Evolutionary conservation across 2,888 invertebrate species (phyloP), one percentile per base, ranked within the genome.

Genomic region (Plagodis pulveraria): DNA sequence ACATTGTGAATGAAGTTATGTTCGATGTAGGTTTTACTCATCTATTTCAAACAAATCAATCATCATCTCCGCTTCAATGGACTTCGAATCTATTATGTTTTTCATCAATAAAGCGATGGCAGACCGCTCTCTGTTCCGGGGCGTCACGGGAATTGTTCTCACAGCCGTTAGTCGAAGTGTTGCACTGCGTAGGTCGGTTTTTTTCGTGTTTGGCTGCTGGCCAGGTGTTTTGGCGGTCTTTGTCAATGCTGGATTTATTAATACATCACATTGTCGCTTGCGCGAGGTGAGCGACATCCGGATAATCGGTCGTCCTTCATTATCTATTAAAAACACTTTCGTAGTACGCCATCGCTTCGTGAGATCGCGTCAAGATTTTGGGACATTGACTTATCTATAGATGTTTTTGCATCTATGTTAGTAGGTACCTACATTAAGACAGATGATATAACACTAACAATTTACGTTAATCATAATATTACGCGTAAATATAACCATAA

Each of bases 191-290:
- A 83, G 84, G 85, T 78, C 50, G 78, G 73, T 81, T 88, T 89
- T n/a, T 87, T 87, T 83, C 73, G 67, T 69, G 73, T 71, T 84
- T 92, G 92, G 91, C 87, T 60, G 66, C 0, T 56, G 56, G 84
- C 91, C 92, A 92, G 88, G 72, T 83, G 86, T 83, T 90, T 91
- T 92, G 90, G 89, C 90, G 92, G 91, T 92, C 92, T 92, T 85
- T 92, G 92, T 92, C 92, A 92, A 92, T 92, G 92, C 85, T 91
- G 84, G 79, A 89, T 91, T 89, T 92, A 92, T 92, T 93, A 91
- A 91, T 92, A 91, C 78, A 82, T 77, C 74, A 76, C 76, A 83
- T 86, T 86, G 87, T 84, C 73, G 73, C 78, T 78, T 74, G 65
- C 78, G 79, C 87, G 88, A 87, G 83, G 83, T 83, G 78, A 78